Conservation (phyloP, 2,113 vertebrate genomes). For the Acrocephalus arundinaceus region DNA sequence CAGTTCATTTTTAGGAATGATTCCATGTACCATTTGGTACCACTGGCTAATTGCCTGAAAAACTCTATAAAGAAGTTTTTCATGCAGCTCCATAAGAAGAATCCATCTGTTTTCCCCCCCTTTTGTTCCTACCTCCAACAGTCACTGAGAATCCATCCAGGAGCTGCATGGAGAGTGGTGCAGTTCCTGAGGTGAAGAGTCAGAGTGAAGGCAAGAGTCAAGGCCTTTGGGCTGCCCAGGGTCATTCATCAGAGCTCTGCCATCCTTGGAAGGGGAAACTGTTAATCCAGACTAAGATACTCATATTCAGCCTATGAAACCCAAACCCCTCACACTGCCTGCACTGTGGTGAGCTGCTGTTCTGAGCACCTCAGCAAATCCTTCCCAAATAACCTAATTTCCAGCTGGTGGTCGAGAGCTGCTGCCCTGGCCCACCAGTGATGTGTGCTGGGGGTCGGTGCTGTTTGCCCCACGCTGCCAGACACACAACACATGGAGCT, state of each 20-base stretch:
- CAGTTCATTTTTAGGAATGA: not conserved
- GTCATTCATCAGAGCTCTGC: not conserved
- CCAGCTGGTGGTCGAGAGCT: not conserved
- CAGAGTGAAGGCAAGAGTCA: not conserved
- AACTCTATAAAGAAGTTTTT: not conserved
- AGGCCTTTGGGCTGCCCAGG: not conserved
- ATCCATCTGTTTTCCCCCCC: fast-evolving
- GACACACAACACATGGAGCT: fast-evolving
- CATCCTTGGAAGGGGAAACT: not conserved
- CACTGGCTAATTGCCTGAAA: not conserved
- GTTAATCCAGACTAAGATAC: not conserved
- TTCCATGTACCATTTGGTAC: not conserved
- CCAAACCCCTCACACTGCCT: fast-evolving
- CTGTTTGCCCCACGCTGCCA: fast-evolving
- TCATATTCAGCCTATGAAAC: not conserved
- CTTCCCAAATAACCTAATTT: not conserved
- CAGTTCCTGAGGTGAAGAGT: not conserved
- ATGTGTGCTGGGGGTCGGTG: not conserved
- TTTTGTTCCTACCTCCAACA: not conserved
- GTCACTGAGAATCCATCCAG: not conserved
- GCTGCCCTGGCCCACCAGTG: not conserved
- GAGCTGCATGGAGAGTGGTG: not conserved
- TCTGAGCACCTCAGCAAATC: not conserved
- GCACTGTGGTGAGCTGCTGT: not conserved
- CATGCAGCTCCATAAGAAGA: not conserved